Conservation (phyloP, 2,113 vertebrate genomes). For the Chitala chitala region DNA sequence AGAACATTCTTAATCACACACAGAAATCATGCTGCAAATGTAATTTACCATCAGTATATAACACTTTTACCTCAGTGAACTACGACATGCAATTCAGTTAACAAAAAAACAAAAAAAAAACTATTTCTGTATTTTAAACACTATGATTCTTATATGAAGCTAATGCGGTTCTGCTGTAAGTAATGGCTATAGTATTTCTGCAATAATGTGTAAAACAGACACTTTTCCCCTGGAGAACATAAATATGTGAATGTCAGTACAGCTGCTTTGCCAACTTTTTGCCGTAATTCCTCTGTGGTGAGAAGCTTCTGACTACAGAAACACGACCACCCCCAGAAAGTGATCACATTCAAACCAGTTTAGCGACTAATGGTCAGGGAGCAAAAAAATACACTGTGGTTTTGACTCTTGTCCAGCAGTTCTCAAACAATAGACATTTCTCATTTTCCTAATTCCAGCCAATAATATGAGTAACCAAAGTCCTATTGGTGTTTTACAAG, state of each 20-base stretch:
- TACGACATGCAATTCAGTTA: no score
- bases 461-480: not conserved
- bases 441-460: not conserved
- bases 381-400: not conserved
- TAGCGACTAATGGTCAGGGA: not conserved
- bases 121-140: no score
- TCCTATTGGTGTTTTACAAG: not conserved
- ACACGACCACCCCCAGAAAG: not conserved
- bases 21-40: no score
- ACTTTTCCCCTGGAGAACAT: not conserved
- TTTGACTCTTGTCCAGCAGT: not conserved
- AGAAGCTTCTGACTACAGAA: conserved; percentile 10
- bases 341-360: not conserved
- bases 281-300: not conserved
- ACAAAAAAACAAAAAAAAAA: no score
- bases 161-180: not conserved
- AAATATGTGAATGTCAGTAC: not conserved
- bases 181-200: not conserved
- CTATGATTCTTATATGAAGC: not conserved
- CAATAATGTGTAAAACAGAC: conserved; percentile 13
- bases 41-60: no score
- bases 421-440: not conserved
- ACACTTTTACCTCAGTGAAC: no score
- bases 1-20: no score
- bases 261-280: not conserved